Base-by-base conservation (phyloP, 2,113 vertebrate genomes). In the Eudyptes chrysolophus region DNA sequence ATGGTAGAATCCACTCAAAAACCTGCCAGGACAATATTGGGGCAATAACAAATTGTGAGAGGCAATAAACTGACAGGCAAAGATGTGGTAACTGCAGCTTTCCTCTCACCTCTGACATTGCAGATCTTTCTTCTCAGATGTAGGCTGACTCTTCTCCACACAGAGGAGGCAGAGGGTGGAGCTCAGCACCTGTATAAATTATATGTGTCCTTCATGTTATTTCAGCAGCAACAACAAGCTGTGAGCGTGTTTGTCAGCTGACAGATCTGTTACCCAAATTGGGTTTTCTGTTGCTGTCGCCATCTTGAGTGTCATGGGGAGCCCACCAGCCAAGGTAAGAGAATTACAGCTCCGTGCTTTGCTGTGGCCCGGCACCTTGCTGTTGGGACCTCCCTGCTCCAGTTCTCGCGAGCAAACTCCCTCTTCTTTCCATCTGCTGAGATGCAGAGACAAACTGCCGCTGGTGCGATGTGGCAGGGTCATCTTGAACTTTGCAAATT, bases 121-220 rank as follows among this genome's bases (percentile, higher is more conserved):
- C 84, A 90, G 64, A 46, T 92, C 77, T 91, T 62, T 60, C 69
- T 15, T 89, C 57, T 72, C 51, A 62, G 66, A 70, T 30, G 82
- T 90, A 82, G 89, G 95, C 95, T 92, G 94, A n/a, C 76, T 74
- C 60, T 91, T 54, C 61, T 87, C 70, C 57, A 34, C 82, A 61
- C 60, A 66, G 72, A 93, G 84, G 85, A 96, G 70, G 94, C 89
- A 96, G 94, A 95, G 96, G 97, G 97, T 96, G 97, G 97, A 97
- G 96, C 92, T 89, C 65, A 13, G 68, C 0, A 2, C 57, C 57
- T 74, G 49, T 95, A 96, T 97, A 98, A 96, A 98, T 97, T 95
- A 96, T 96, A 93, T 90, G 91, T 96, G 89, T 90, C 75, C 71
- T 87, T 97, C 96, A 90, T 77, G 92, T 94, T 92, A 46, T 92